phyloP scores from a whole-genome alignment of 2,113 vertebrate genomes.

The Festucalex cinctus region DNA sequence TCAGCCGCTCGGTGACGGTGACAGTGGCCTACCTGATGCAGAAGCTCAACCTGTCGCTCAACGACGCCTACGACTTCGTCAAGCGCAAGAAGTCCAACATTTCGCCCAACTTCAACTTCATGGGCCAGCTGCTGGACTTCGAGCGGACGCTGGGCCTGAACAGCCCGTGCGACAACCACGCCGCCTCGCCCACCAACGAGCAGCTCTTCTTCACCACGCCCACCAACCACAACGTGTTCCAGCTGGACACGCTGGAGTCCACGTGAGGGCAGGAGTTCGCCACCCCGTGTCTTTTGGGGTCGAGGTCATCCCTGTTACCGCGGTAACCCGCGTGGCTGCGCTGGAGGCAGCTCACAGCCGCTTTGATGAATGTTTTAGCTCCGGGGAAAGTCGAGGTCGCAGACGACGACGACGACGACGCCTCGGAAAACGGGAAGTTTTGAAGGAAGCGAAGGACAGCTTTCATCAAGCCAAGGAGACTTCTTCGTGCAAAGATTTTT shows the following conservation, averaged over 20 bases:
- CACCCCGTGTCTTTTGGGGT: neutral
- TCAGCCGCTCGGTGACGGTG: slow-evolving; percentile 96
- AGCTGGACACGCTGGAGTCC: slow-evolving; percentile 93
- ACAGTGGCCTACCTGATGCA: slow-evolving; percentile 99
- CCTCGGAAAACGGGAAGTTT: slow-evolving; percentile 10
- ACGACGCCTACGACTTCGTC: slow-evolving; percentile 97
- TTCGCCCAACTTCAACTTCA: slow-evolving; percentile 99
- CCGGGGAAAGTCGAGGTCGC: slow-evolving; percentile 41
- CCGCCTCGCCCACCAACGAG: slow-evolving; percentile 73
- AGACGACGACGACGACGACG: slow-evolving; percentile 33
- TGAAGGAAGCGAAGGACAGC: slow-evolving; percentile 7
- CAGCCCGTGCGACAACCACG: slow-evolving; percentile 92
- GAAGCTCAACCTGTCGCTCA: slow-evolving; percentile 98
- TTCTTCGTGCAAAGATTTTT: slow-evolving; percentile 4
- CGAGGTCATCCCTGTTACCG: slow-evolving; percentile 36
- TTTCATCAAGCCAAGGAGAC: slow-evolving; percentile 21
- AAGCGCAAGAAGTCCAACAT: slow-evolving; percentile 99
- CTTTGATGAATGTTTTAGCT: slow-evolving; percentile 66
- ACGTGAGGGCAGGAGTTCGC: slow-evolving; percentile 80
- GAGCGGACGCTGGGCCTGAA: slow-evolving; percentile 96
- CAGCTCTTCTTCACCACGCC: slow-evolving; percentile 98
- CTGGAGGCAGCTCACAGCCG: slow-evolving; percentile 35
- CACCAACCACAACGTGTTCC: slow-evolving; percentile 95
- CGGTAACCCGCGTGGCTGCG: slow-evolving; percentile 40
- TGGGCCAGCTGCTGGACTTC: slow-evolving; percentile 98